phyloP scores from a whole-genome alignment of 2,888 invertebrate genomes.

The Leucozona laternaria region DNA sequence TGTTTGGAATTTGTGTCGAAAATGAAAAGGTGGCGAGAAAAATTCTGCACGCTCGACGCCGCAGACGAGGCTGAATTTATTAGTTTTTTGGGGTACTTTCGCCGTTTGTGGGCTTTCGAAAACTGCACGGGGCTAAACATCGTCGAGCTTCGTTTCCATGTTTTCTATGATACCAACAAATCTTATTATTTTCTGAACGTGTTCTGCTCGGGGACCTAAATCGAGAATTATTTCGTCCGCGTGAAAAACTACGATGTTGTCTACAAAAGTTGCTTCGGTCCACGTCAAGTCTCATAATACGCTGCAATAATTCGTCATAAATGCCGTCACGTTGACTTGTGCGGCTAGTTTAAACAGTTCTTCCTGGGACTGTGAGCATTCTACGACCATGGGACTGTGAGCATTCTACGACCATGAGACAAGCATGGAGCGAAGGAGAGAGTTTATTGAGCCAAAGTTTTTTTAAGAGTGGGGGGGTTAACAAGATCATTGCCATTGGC shows the following conservation, averaged over 20 bases:
- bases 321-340: neutral
- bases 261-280: neutral
- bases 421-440: neutral
- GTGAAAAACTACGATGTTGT: neutral
- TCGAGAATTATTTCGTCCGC: neutral
- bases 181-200: neutral
- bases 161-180: neutral
- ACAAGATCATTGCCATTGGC: conserved; percentile 24
- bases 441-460: conserved; percentile 23
- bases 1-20: neutral
- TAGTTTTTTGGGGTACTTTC: conserved; percentile 13
- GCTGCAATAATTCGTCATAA: neutral
- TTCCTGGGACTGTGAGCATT: neutral
- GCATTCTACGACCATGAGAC: conserved; percentile 10
- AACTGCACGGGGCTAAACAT: conserved; percentile 17
- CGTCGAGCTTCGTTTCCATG: neutral
- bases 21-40: conserved; percentile 23
- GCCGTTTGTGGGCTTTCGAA: neutral
- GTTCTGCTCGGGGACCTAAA: neutral
- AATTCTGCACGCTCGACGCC: conserved; percentile 16
- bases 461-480: conserved; percentile 1
- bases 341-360: neutral
- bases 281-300: too few species aligned
- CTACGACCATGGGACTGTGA: conserved; percentile 7
- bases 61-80: conserved; percentile 1